Evolutionary conservation across 2,113 vertebrate species (phyloP), one percentile per base, ranked within the genome.

Genomic region (Fulica atra): DNA sequence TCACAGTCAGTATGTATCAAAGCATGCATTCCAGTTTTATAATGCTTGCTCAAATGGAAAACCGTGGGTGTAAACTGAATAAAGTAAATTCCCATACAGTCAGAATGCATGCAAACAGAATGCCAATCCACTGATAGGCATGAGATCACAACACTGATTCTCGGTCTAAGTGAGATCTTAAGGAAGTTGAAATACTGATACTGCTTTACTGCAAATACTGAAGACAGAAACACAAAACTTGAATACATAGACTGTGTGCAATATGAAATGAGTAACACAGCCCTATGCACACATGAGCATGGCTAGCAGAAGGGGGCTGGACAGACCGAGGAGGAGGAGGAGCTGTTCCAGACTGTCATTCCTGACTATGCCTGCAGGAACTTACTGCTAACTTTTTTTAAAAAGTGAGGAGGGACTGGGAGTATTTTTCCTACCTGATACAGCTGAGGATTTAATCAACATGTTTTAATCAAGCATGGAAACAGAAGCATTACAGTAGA

Each of bases 41-140:
- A 50, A 53, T 8, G 12, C 33, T 57, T 71, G 24, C 21, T 53
- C 42, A 59, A 42, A 86, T 29, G 44, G n/a, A 86, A 81, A 86
- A 59, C 16, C 28, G 29, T 16, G 19, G n/a, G 29, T 60, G 38
- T 35, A 48, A 77, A 70, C 14, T 21, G 13, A 68, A 25, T 24
- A 16, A 35, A 54, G n/a, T 28, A 24, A 70, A 44, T 44, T 68
- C 33, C 48, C 33, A 38, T 19, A 11, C 9, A 44, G 23, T 57
- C 65, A 38, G 33, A 87, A 63, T 24, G 12, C 28, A 24, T 2
- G 12, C 44, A 51, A 61, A 50, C 2, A 44, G 26, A 73, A 83
- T 5, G 60, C 16, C 9, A 72, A 44, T 56, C 40, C 46, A 63
- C 40, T 44, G 23, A 50, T 16, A 35, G 0, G 12, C 2, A 0